Percentiles rank a stretch among this genome's conserved stretches.
These are phyloP conservation scores for Unio pictorum DNA, from an alignment of 2,888 invertebrate genomes.

Conservation along the genomic window DNA sequence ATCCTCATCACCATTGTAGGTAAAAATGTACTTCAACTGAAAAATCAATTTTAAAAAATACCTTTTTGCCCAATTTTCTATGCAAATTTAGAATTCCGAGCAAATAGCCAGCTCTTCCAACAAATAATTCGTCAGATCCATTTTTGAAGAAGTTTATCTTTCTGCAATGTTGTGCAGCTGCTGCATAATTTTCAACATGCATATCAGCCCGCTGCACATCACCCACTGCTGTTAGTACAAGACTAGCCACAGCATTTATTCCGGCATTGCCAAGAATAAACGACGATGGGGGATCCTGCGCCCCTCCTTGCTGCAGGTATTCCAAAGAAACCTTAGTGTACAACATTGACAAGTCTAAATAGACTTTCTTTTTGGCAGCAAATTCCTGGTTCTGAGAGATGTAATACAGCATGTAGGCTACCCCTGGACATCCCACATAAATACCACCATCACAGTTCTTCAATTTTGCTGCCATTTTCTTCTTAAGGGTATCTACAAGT, in stretches of 20 bases:
- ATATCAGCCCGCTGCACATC: constrained; percentile 29
- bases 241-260: constrained; percentile 79
- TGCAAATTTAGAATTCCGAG: constrained; percentile 83
- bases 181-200: constrained; percentile 69
- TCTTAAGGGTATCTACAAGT: constrained; percentile 42
- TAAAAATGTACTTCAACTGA: neutral
- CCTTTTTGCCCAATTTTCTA: constrained; percentile 58
- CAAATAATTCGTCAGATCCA: constrained; percentile 86
- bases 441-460: constrained; percentile 76
- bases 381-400: constrained; percentile 76
- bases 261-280: constrained; percentile 88
- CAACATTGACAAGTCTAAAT: constrained; percentile 77
- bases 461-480: constrained; percentile 47
- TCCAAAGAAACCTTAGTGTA: constrained; percentile 79
- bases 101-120: constrained; percentile 88
- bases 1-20: neutral
- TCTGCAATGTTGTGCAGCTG: constrained; percentile 72
- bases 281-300: constrained; percentile 76
- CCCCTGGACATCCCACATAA: constrained; percentile 81
- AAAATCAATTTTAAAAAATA: constrained; percentile 5
- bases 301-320: constrained; percentile 59
- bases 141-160: constrained; percentile 68
- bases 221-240: constrained; percentile 71
- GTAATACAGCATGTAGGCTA: constrained; percentile 84
- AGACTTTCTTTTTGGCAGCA: constrained; percentile 56